Percentiles rank a stretch among this genome's conserved stretches.
These are phyloP conservation scores for Clangula hyemalis DNA, from an alignment of 2,797 vertebrate genomes.

Conservation along the genomic window DNA sequence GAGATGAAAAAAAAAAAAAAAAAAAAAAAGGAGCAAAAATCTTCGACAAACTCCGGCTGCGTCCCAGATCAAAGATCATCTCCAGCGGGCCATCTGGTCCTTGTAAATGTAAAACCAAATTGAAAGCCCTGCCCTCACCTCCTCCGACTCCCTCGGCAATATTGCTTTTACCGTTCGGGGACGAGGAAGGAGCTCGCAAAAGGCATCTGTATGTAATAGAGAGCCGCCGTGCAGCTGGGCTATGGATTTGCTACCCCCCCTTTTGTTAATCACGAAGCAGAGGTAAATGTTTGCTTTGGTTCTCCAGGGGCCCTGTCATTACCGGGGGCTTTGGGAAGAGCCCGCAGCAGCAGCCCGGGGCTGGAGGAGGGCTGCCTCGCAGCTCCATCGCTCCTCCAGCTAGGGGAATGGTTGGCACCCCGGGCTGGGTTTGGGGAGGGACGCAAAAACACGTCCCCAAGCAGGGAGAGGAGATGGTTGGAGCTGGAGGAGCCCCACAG, in stretches of 20 bases:
- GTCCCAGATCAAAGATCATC: constrained; percentile 73
- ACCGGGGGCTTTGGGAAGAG: constrained; percentile 8
- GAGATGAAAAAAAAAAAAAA: background rate
- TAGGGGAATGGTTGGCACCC: background rate
- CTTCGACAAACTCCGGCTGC: constrained; percentile 42
- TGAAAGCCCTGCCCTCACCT: constrained; percentile 68
- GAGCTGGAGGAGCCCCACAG: background rate
- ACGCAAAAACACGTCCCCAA: background rate
- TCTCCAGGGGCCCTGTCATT: constrained; percentile 15
- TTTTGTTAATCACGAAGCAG: constrained; percentile 29
- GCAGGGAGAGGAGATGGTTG: background rate
- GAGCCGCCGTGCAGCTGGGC: constrained; percentile 19
- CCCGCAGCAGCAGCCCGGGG: background rate
- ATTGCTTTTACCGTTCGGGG: constrained; percentile 9
- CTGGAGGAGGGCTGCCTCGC: background rate
- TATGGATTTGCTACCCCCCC: background rate
- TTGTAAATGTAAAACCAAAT: constrained; percentile 73
- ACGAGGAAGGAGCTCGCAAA: constrained; percentile 3
- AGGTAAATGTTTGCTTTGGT: constrained; percentile 58
- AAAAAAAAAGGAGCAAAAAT: background rate
- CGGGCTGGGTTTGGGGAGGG: background rate
- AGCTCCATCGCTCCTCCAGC: background rate
- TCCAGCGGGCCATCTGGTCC: constrained; percentile 69
- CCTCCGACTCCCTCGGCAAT: constrained; percentile 45
- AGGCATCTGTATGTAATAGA: constrained; percentile 63